Evolutionary conservation across 2,797 vertebrate species (phyloP), one percentile per base, ranked within the genome.

Genomic region (Manis pentadactyla): DNA sequence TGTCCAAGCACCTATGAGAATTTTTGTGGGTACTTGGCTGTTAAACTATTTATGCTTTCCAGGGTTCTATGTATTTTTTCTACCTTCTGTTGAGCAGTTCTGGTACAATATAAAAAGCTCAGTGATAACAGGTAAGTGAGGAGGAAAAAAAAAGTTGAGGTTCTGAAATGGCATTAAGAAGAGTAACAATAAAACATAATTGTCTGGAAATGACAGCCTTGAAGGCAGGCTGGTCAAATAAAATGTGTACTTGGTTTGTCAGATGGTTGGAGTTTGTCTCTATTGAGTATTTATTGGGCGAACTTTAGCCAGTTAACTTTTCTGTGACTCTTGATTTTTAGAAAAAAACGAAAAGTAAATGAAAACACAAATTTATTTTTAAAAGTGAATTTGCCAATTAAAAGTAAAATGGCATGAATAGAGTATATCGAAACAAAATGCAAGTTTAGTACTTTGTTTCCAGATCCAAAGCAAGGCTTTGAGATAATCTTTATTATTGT

Each of bases 351-450:
- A 63, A 94, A 49, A 63, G 31, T 74, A 83, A 64, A 46, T 51
- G 13, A 55, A 64, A 46, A 46, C 39, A 83, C 63, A 37, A 68
- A 71, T 42, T 21, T 73, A 73, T 51, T 85, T 85, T 71, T 17
- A 61, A 77, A 90, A 83, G 59, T 74, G 83, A 82, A 79, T 39
- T 63, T 92, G 6, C 19, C 18, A 64, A 57, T 71, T 90, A 90
- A 84, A 93, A 86, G 42, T 63, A 90, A 92, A 74, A 34, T 83
- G 57, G 17, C 7, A 83, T 57, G 14, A 74, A 71, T 34, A 93
- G n/a, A 87, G 63, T 75, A 59, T n/a, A 61, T 57, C 61, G 17
- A 91, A 94, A 83, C 75, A 83, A 91, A 93, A 93, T 92, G 34
- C 34, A 92, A 64, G 88, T 49, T 49, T 37, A 74, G 17, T 46